Evolutionary conservation across 2,797 vertebrate species (phyloP).

Genomic region (Carcharodon carcharias): DNA sequence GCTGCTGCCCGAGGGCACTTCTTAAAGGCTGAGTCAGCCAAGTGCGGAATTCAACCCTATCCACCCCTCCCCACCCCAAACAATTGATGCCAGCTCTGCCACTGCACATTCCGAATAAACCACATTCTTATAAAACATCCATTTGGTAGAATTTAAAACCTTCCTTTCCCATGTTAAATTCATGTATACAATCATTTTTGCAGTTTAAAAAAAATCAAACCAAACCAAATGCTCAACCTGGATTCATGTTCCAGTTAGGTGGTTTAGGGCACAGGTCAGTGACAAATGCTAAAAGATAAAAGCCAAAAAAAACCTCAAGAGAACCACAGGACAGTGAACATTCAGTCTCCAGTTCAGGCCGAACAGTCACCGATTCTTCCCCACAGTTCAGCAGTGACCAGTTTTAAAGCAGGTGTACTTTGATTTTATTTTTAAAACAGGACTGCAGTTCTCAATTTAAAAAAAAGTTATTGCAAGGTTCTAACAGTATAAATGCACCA

Average conservation of each 20-base stretch:
- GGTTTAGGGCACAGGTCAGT: not conserved
- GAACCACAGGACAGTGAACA: not conserved
- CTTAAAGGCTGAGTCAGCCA: not conserved
- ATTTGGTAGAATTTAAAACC: not conserved
- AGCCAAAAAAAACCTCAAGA: not conserved
- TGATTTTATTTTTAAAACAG: conserved; percentile 33
- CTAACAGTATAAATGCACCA: conserved; percentile 38
- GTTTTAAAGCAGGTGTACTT: conserved; percentile 31
- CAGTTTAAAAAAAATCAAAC: conserved; percentile 13
- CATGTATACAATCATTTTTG: not conserved
- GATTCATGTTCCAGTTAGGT: conserved; percentile 7
- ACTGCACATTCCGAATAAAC: not conserved
- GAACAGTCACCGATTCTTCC: conserved; percentile 26
- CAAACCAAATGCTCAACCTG: not conserved
- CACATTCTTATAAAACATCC: not conserved
- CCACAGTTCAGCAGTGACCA: conserved; percentile 31
- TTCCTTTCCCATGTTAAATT: not conserved
- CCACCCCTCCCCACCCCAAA: not conserved
- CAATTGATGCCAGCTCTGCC: not conserved
- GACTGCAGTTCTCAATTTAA: conserved; percentile 35
- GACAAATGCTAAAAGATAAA: conserved; percentile 6
- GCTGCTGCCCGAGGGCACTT: not conserved
- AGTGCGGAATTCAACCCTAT: not conserved
- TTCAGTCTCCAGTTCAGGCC: conserved; percentile 23
- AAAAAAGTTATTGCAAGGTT: conserved; percentile 37